These are phyloP conservation scores for Pelusios castaneus DNA, from an alignment of 2,113 vertebrate species.

Conservation along the genomic window DNA sequence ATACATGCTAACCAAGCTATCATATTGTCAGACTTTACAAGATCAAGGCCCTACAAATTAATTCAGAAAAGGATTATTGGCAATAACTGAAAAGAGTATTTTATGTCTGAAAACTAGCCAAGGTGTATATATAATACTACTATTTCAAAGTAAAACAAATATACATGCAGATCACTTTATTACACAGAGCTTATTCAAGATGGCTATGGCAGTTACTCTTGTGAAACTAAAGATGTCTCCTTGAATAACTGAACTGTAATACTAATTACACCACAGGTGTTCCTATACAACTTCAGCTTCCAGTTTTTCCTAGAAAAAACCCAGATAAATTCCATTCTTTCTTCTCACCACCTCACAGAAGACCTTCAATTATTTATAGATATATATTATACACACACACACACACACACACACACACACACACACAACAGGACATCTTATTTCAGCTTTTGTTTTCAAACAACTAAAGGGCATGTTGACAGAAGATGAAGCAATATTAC, in stretches of 20 bases:
- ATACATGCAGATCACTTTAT: neutral
- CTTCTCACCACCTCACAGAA: fast-evolving
- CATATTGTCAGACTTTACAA: neutral
- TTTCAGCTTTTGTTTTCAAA: neutral
- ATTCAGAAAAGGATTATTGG: neutral
- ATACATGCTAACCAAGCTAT: neutral
- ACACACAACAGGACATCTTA: neutral
- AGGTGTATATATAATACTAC: neutral
- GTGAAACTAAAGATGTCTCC: constrained; percentile 60
- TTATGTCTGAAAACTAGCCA: neutral
- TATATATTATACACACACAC: neutral
- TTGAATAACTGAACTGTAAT: neutral
- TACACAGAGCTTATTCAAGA: constrained; percentile 21
- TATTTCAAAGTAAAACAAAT: neutral
- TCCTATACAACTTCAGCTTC: neutral
- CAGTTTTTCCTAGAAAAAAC: neutral
- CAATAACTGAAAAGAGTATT: neutral
- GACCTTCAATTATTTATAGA: neutral
- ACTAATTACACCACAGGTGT: constrained; percentile 4
- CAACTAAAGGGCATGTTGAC: neutral
- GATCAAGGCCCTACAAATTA: constrained; percentile 32
- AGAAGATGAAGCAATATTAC: neutral
- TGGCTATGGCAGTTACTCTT: constrained; percentile 15
- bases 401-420: neutral
- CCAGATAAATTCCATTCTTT: fast-evolving